phyloP scores from a whole-genome alignment of 2,888 invertebrate genomes.

The Leistus spinibarbis region DNA sequence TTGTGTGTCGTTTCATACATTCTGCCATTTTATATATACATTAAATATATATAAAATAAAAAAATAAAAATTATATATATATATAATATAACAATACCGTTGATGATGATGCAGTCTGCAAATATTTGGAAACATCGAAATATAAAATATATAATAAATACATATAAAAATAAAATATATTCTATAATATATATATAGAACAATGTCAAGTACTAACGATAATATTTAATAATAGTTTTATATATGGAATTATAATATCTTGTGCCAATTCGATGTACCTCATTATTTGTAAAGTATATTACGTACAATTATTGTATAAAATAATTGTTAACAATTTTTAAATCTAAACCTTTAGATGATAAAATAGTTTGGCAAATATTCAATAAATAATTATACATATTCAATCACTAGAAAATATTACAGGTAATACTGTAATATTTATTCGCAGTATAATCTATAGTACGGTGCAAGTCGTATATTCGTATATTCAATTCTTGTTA shows the following conservation, averaged over 20 bases:
- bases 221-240: slow-evolving; percentile 42
- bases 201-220: slow-evolving; percentile 41
- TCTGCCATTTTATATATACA: slow-evolving; percentile 34
- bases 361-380: slow-evolving; percentile 16
- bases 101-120: slow-evolving; percentile 23
- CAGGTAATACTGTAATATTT: background rate
- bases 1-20: slow-evolving; percentile 44
- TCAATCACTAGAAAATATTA: background rate
- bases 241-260: slow-evolving; percentile 50
- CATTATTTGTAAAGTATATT: slow-evolving; percentile 60
- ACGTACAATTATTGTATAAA: slow-evolving; percentile 31
- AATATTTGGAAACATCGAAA: slow-evolving; percentile 38
- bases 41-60: slow-evolving; percentile 6
- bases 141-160: slow-evolving; percentile 37
- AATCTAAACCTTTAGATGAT: slow-evolving; percentile 12
- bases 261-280: slow-evolving; percentile 85
- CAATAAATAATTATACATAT: slow-evolving; percentile 3
- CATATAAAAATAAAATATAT: slow-evolving; percentile 37
- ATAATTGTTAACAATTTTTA: slow-evolving; percentile 38
- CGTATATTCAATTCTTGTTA: too few relatives aligned
- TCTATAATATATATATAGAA: slow-evolving; percentile 35
- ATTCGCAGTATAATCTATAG: background rate
- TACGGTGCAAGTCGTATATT: too few relatives aligned
- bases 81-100: slow-evolving; percentile 11
- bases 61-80: background rate